Evolutionary conservation across 2,888 invertebrate genomes (phyloP), one percentile per base, ranked within the genome.

Genomic region (Lathronympha strigana): DNA sequence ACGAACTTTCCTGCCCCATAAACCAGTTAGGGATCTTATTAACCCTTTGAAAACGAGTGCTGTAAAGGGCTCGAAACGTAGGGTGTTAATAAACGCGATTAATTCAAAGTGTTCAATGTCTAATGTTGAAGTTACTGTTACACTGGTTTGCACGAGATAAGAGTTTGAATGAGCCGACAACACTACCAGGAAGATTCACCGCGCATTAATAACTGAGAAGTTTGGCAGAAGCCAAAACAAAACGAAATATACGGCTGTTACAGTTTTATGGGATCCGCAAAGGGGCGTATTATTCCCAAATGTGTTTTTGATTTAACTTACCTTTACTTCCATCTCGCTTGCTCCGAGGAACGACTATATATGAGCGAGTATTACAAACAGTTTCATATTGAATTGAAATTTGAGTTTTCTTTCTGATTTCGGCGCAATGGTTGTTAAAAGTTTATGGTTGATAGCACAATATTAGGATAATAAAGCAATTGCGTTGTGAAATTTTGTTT

Each of bases 121-220:
- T n/a, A n/a, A n/a, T n/a, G n/a, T n/a, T n/a, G n/a, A n/a, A n/a
- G n/a, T n/a, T n/a, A n/a, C n/a, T n/a, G n/a, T n/a, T n/a, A n/a
- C n/a, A n/a, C n/a, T n/a, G n/a, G n/a, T n/a, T n/a, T n/a, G 28
- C 13, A 33, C 11, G 33, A 33, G 33, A 33, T 11, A 1, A 9
- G 33, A 33, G 33, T 33, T 11, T 43, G n/a, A n/a, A 17, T 38
- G 19, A 19, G 4, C 19, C 9, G 19, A 11, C 19, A 19, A 43
- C 19, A 43, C 43, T 11, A 3, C 38, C 19, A 19, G 45, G n/a
- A 21, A 47, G 45, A 47, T 23, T 47, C 23, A 23, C 23, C 23
- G 23, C 45, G n/a, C 45, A 47, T 47, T 23, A 47, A 47, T 47
- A 47, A 47, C 23, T 47, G 45, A 47, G n/a, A 47, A 47, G 45